Percentiles rank a stretch among this genome's conserved stretches.
These are phyloP conservation scores for Torymus aiolomorphi DNA, from an alignment of 2,888 invertebrate species.

Conservation along the genomic window DNA sequence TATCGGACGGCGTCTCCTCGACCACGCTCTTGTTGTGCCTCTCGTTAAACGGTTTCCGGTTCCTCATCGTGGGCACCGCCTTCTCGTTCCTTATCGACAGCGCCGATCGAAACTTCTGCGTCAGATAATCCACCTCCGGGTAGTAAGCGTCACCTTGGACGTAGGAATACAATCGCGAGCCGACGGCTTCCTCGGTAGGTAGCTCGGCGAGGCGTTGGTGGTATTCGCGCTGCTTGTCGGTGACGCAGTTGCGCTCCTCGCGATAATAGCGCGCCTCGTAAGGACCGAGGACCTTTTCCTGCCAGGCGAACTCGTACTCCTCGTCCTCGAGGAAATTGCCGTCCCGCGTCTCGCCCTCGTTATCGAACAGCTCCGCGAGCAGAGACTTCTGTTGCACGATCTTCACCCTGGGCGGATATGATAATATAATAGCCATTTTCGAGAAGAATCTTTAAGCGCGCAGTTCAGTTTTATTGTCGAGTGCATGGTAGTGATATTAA, in stretches of 20 bases:
- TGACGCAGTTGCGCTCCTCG: conserved; percentile 80
- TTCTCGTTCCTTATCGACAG: conserved; percentile 65
- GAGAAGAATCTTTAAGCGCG: too few species aligned
- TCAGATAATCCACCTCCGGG: conserved; percentile 61
- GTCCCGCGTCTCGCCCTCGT: conserved; percentile 70
- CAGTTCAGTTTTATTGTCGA: too few species aligned
- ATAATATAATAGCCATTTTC: too few species aligned
- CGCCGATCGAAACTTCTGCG: conserved; percentile 62
- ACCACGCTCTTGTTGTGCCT: conserved; percentile 71
- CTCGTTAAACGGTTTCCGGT: conserved; percentile 69
- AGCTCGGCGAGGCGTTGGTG: conserved; percentile 74
- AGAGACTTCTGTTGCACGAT: conserved; percentile 71
- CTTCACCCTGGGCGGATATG: conserved; percentile 67
- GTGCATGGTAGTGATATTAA: too few species aligned
- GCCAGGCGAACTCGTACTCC: conserved; percentile 80
- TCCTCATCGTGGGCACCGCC: conserved; percentile 66
- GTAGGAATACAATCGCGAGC: conserved; percentile 79
- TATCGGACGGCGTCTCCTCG: conserved; percentile 64
- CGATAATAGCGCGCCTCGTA: conserved; percentile 80
- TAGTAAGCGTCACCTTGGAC: conserved; percentile 79
- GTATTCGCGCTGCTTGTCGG: conserved; percentile 80
- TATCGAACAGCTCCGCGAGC: conserved; percentile 71
- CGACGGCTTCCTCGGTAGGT: conserved; percentile 61
- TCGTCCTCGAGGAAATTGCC: conserved; percentile 70
- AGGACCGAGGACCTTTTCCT: conserved; percentile 83